Evolutionary conservation across 2,113 vertebrate genomes (phyloP).

Genomic region (Willisornis vidua): DNA sequence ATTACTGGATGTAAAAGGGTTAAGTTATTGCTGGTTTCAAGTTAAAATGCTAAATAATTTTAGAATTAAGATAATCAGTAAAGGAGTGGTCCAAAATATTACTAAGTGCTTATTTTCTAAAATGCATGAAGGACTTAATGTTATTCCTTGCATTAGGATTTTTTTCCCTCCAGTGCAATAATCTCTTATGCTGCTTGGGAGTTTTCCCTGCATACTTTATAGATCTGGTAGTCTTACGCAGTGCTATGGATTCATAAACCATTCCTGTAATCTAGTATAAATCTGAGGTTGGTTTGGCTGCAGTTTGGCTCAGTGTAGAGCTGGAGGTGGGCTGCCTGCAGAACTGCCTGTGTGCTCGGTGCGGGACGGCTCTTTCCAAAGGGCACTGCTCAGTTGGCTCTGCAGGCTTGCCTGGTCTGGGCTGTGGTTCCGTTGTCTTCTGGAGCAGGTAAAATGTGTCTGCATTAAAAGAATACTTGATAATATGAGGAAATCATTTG

Average conservation of each 20-base stretch:
- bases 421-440: not conserved
- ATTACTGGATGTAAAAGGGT: not conserved
- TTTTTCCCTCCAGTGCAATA: not conserved
- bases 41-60: not conserved
- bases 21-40: not conserved
- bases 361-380: not conserved
- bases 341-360: rapidly evolving
- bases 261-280: not conserved
- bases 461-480: not conserved
- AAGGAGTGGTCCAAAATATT: not conserved
- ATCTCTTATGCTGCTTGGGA: not conserved
- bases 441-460: not conserved
- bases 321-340: not conserved
- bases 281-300: not conserved
- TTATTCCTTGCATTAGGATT: not conserved
- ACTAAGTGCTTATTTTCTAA: not conserved
- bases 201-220: not conserved
- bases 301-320: not conserved
- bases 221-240: not conserved
- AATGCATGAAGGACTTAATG: not conserved
- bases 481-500: not conserved
- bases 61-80: not conserved
- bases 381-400: not conserved
- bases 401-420: rapidly evolving
- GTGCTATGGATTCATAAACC: not conserved